Conservation (phyloP, 2,113 vertebrate species). For the Colossoma macropomum region DNA sequence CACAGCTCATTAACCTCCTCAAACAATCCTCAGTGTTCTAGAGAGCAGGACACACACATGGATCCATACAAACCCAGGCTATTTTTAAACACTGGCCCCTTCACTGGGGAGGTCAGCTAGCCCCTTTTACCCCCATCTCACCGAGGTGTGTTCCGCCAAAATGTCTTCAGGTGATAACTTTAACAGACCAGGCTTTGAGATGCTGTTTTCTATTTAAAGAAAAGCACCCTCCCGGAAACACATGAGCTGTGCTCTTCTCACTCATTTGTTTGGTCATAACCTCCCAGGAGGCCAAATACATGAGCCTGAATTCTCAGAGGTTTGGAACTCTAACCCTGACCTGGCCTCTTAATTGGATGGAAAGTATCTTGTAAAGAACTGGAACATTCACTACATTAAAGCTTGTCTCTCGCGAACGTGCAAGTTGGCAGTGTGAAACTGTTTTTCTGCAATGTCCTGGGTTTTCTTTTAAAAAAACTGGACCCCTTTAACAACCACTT, state of each 20-base stretch:
- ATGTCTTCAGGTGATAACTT: slow-evolving; percentile 46
- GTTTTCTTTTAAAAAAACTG: slow-evolving; percentile 29
- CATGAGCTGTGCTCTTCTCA: slow-evolving; percentile 51
- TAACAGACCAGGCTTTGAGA: slow-evolving; percentile 53
- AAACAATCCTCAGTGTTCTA: slow-evolving; percentile 48
- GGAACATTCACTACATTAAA: slow-evolving; percentile 47
- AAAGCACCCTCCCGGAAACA: slow-evolving; percentile 26
- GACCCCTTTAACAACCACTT: slow-evolving; percentile 38
- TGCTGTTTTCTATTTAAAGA: slow-evolving; percentile 68
- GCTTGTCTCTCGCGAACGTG: slow-evolving; percentile 34
- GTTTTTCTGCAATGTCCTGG: slow-evolving; percentile 31
- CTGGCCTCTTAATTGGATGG: slow-evolving; percentile 53
- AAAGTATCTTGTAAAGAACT: slow-evolving; percentile 57
- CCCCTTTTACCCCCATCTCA: slow-evolving; percentile 12
- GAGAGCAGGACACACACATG: slow-evolving; percentile 28
- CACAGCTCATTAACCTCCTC: slow-evolving; percentile 60
- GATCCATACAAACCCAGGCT: slow-evolving; percentile 51
- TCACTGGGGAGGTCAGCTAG: slow-evolving; percentile 45
- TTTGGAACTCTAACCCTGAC: slow-evolving; percentile 33
- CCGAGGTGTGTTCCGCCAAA: slow-evolving; percentile 63
- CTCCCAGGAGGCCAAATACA: slow-evolving; percentile 49
- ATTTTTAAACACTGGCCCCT: slow-evolving; percentile 65
- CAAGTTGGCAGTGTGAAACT: slow-evolving; percentile 28
- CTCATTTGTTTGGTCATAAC: slow-evolving; percentile 60
- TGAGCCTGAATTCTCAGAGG: slow-evolving; percentile 43